phyloP scores from a whole-genome alignment of 2,113 vertebrate species.

The Pica pica region DNA sequence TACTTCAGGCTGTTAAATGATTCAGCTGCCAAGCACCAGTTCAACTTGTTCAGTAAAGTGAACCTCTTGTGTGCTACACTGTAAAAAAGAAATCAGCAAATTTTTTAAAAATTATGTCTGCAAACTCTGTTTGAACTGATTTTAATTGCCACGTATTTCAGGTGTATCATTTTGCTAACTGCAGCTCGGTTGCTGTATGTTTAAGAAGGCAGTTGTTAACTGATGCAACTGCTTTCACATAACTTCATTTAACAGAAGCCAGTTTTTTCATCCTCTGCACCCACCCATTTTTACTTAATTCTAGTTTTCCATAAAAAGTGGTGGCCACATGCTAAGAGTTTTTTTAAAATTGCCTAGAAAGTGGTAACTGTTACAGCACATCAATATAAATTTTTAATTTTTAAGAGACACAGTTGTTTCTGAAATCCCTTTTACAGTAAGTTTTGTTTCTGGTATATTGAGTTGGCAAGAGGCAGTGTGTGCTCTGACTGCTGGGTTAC shows the following conservation, averaged over 20 bases:
- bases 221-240: not conserved
- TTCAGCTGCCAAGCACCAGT: not conserved
- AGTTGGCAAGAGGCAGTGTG: not conserved
- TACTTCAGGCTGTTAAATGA: not conserved
- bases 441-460: not conserved
- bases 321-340: not conserved
- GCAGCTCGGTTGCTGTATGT: not conserved
- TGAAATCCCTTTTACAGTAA: not conserved
- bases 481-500: not conserved
- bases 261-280: not conserved
- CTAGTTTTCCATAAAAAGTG: not conserved
- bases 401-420: not conserved
- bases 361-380: not conserved
- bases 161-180: not conserved
- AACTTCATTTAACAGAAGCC: not conserved
- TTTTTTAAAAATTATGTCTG: not conserved
- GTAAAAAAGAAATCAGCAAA: not conserved
- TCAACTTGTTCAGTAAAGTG: not conserved
- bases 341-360: not conserved
- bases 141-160: not conserved
- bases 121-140: not conserved
- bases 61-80: not conserved
- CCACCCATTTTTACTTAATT: not conserved
- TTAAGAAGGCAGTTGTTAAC: not conserved
- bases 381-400: not conserved